Percentiles rank a stretch among this genome's conserved stretches.
These are phyloP conservation scores for Leptopilina syphax DNA, from an alignment of 2,888 invertebrate species.

Conservation along the genomic window DNA sequence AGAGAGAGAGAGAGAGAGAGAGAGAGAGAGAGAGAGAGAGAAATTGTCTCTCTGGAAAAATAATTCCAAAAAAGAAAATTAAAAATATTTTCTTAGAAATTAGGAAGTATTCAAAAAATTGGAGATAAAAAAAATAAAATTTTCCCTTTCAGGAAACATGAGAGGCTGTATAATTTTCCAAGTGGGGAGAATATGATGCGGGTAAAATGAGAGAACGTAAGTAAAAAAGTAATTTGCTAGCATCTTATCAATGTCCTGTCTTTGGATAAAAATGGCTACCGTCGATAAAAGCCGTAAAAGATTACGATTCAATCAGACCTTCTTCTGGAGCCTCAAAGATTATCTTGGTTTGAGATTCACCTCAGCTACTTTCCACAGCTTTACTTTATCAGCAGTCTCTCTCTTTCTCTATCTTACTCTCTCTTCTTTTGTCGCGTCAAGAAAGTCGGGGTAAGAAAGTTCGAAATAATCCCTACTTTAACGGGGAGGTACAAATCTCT, in stretches of 20 bases:
- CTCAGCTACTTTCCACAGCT: slow-evolving; percentile 39
- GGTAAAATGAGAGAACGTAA: background rate
- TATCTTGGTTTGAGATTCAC: slow-evolving; percentile 39
- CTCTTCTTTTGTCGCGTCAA: slow-evolving; percentile 32
- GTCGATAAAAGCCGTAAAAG: slow-evolving; percentile 31
- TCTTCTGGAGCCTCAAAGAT: slow-evolving; percentile 31
- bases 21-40: background rate
- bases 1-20: background rate
- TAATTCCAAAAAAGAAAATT: no score
- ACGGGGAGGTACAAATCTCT: slow-evolving; percentile 36
- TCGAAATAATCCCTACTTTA: slow-evolving; percentile 38
- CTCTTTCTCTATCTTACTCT: no score
- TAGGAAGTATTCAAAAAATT: no score
- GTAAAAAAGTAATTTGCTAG: slow-evolving; percentile 29
- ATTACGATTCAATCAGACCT: slow-evolving; percentile 40
- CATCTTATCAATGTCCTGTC: slow-evolving; percentile 11
- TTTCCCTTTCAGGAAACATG: background rate
- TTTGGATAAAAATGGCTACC: slow-evolving; percentile 30
- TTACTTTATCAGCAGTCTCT: slow-evolving; percentile 18
- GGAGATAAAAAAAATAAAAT: no score
- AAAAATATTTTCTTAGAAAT: no score
- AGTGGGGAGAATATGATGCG: background rate
- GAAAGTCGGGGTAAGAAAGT: slow-evolving; percentile 35
- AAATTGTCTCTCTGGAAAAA: background rate
- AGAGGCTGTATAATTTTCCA: background rate